phyloP scores from a whole-genome alignment of 92 coral and sea anemone genomes.

The Zoanthus sociatus region DNA sequence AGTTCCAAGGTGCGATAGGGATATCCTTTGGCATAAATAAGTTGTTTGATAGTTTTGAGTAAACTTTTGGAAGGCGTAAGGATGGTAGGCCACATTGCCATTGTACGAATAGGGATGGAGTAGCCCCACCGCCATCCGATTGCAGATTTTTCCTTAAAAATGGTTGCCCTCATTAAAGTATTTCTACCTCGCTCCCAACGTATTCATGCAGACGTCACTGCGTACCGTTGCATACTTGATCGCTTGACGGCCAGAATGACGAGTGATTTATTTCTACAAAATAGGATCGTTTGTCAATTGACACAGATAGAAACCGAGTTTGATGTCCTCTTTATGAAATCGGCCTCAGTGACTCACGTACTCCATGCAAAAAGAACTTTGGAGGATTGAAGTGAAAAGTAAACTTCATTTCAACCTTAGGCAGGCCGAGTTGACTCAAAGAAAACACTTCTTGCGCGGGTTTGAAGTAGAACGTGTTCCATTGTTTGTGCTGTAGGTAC shows the following conservation, averaged over 20 bases:
- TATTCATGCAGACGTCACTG: neutral
- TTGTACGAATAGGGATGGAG: too few species aligned
- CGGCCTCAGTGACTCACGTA: neutral
- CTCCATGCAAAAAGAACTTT: neutral
- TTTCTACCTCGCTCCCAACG: too few species aligned
- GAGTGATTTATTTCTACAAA: neutral
- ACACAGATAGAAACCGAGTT: neutral
- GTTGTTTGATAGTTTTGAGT: too few species aligned
- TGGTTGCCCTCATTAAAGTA: neutral
- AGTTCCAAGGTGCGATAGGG: too few species aligned
- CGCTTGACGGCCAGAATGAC: neutral
- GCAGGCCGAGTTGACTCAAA: too few species aligned
- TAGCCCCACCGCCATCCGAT: neutral
- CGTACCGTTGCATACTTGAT: neutral
- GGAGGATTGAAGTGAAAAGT: neutral
- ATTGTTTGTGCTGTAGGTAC: too few species aligned
- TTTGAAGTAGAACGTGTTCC: too few species aligned
- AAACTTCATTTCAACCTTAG: neutral
- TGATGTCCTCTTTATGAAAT: neutral
- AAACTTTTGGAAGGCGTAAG: too few species aligned
- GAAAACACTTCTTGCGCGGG: too few species aligned
- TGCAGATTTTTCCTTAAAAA: neutral
- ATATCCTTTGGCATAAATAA: too few species aligned
- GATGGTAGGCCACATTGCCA: too few species aligned
- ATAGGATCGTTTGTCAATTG: too few species aligned